Evolutionary conservation across 2,888 invertebrate species (phyloP).

Genomic region (Quadriops clusia): DNA sequence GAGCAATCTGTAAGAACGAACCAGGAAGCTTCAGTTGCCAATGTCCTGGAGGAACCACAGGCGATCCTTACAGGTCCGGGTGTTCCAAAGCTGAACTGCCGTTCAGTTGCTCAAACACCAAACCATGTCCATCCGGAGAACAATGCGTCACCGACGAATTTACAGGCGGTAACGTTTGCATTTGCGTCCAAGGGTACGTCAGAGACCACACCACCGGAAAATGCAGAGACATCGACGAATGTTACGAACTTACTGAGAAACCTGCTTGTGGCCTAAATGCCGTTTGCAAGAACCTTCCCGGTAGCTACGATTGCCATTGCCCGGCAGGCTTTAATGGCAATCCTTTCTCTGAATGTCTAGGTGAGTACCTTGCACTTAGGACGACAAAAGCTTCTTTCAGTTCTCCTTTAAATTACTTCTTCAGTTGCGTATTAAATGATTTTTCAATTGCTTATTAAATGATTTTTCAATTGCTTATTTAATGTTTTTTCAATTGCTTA

Average conservation of each 20-base stretch:
- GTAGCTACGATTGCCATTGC: slow-evolving; percentile 87
- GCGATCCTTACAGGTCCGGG: slow-evolving; percentile 70
- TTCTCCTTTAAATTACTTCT: no score
- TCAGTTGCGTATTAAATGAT: no score
- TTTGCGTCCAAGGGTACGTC: slow-evolving; percentile 80
- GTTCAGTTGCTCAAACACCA: slow-evolving; percentile 57
- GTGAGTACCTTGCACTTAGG: slow-evolving; percentile 27
- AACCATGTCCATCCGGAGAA: slow-evolving; percentile 75
- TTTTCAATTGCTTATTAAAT: no score
- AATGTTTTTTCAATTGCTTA: background rate
- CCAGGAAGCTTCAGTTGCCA: slow-evolving; percentile 79
- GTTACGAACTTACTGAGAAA: slow-evolving; percentile 59
- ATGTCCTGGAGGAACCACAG: slow-evolving; percentile 70
- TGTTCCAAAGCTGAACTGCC: slow-evolving; percentile 54
- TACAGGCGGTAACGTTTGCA: slow-evolving; percentile 68
- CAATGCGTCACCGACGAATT: slow-evolving; percentile 70
- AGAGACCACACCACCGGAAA: slow-evolving; percentile 59
- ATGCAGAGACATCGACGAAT: slow-evolving; percentile 81
- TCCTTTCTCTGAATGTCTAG: slow-evolving; percentile 75
- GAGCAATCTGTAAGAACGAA: slow-evolving; percentile 81
- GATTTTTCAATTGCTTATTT: background rate
- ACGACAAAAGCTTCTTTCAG: no score
- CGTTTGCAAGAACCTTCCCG: slow-evolving; percentile 83
- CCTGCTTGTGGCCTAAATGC: slow-evolving; percentile 81
- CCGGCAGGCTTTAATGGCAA: slow-evolving; percentile 81